These are phyloP conservation scores for Eurystomus glaucurus DNA, from an alignment of 2,797 vertebrate species.

Conservation along the genomic window DNA sequence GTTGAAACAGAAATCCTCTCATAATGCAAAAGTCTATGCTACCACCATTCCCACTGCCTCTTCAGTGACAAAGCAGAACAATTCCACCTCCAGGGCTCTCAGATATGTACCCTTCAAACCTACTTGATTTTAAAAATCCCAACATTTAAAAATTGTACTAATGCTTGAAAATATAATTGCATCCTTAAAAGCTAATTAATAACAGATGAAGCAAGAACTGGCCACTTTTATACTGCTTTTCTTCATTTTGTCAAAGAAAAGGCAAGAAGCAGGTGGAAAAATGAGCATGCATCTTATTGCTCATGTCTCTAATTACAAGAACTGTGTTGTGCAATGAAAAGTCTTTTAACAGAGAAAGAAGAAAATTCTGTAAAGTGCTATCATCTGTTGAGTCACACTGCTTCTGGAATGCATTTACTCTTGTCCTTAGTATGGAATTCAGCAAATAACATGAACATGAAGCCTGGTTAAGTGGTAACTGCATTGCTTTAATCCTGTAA, in stretches of 20 bases:
- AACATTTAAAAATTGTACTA: not conserved
- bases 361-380: not conserved
- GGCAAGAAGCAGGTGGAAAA: constrained; percentile 4
- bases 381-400: not conserved
- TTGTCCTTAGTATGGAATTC: not conserved
- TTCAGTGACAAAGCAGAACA: not conserved
- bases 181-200: not conserved
- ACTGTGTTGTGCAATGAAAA: not conserved
- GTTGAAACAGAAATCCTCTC: not conserved
- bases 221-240: not conserved
- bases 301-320: not conserved
- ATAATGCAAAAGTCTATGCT: not conserved
- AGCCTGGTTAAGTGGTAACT: not conserved
- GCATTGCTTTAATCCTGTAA: not conserved
- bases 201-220: not conserved
- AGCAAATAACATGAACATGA: not conserved
- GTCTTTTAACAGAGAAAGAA: not conserved
- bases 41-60: not conserved
- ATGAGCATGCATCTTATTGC: not conserved
- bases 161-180: not conserved
- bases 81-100: not conserved
- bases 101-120: not conserved
- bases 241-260: not conserved
- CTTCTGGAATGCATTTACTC: not conserved
- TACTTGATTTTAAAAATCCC: not conserved